Evolutionary conservation across 2,113 vertebrate genomes (phyloP), one percentile per base, ranked within the genome.

Genomic region (Nothobranchius kuhntae): DNA sequence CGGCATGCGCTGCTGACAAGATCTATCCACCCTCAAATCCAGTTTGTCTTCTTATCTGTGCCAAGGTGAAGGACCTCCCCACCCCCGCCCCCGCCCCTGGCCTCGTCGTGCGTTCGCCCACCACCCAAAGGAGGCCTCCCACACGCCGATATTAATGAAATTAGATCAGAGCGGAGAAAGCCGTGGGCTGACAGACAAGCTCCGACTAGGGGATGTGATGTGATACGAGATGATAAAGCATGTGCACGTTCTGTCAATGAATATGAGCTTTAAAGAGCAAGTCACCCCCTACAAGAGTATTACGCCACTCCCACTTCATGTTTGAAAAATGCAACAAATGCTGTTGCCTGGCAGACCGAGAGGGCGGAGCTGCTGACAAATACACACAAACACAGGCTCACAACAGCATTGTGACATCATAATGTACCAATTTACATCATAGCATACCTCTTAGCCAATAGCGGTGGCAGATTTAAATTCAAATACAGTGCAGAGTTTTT

Each of bases 31-130:
- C 82, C 76, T 68, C 69, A 65, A 70, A 86, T 87, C 77, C 80
- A 75, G 82, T 81, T 89, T 85, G 80, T 79, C 83, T 78, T 86
- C 78, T 87, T 82, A 84, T 87, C 80, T 83, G 52, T 73, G 86
- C 79, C 86, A 82, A 86, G 81, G 86, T 78, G 83, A 84, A 82
- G 61, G 66, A 72, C 45, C 68, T 70, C 42, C 46, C 53, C 46
- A 68, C 58, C 30, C 30, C 30, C 4, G 30, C 42, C 46, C 17
- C 53, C 46, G 66, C 58, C 30, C 30, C 30, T 30, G 30, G 30
- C 30, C 30, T 30, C 30, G 30, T 30, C 30, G 65, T 61, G 59
- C 13, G 9, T 30, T 38, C 63, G 57, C 68, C 73, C 53, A 0
- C 45, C 57, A 15, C 17, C 72, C 53, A 61, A 38, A 70, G 30